phyloP scores from a whole-genome alignment of 2,797 vertebrate genomes.

The Sorex maritimensis region DNA sequence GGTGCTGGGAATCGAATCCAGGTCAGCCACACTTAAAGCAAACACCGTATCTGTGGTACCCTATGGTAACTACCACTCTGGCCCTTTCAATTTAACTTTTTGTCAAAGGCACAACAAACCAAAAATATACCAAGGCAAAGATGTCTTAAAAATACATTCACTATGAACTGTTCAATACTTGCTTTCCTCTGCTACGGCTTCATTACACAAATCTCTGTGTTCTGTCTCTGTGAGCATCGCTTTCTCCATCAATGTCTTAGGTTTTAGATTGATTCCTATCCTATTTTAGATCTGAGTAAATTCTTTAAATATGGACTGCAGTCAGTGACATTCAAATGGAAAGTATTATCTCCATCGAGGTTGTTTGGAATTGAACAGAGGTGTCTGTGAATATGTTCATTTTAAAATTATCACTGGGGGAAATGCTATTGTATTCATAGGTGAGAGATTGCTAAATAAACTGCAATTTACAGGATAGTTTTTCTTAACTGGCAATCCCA shows the following conservation, averaged over 20 bases:
- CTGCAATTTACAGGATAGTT: slow-evolving; percentile 4
- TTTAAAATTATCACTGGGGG: slow-evolving; percentile 41
- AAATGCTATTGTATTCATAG: slow-evolving; percentile 19
- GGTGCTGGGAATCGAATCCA: no score
- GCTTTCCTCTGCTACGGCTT: not conserved
- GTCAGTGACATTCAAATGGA: slow-evolving; percentile 18
- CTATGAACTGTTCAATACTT: not conserved
- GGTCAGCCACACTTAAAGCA: no score
- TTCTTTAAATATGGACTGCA: not conserved
- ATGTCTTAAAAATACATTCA: not conserved
- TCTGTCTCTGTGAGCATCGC: not conserved
- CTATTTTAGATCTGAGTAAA: slow-evolving; percentile 6
- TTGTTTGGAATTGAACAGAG: not conserved
- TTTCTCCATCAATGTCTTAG: not conserved
- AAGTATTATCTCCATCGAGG: not conserved
- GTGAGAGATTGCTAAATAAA: slow-evolving; percentile 8
- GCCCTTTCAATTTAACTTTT: slow-evolving; percentile 28
- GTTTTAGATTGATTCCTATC: not conserved
- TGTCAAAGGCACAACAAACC: not conserved
- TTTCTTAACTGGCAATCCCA: not conserved
- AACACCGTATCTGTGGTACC: no score
- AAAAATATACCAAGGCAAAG: not conserved
- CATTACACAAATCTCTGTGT: not conserved
- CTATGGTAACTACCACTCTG: no score
- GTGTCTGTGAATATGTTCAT: not conserved